A percentile compares a stretch with the other conserved stretches of the same genome.
phyloP scores from a whole-genome alignment of 2,113 vertebrate genomes.

The Vulpes ferrilata region DNA sequence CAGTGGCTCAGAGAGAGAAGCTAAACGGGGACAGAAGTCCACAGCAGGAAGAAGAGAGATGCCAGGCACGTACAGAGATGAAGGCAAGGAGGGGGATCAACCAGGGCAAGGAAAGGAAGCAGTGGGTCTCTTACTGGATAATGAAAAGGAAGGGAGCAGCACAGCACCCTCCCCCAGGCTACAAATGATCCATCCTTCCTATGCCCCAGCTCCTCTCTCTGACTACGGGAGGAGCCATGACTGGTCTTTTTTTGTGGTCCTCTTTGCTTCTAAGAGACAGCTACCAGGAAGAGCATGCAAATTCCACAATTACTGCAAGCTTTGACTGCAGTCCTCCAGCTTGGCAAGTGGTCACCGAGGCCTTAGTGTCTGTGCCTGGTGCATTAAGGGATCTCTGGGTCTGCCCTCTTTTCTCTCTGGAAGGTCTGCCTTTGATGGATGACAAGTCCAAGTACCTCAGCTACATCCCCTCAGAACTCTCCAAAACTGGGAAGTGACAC shows the following conservation, averaged over 20 bases:
- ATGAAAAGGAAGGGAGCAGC: rapidly evolving
- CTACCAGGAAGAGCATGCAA: neutral
- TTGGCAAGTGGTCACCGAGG: neutral
- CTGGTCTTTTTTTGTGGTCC: neutral
- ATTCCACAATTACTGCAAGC: rapidly evolving
- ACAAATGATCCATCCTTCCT: neutral
- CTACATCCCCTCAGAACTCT: neutral
- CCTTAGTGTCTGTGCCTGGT: neutral
- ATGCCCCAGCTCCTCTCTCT: rapidly evolving
- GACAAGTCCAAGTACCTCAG: neutral
- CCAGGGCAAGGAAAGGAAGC: neutral
- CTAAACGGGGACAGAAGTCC: neutral
- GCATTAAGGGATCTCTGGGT: neutral
- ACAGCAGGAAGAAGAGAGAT: neutral
- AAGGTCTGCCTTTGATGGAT: neutral
- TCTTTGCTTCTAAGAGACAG: neutral
- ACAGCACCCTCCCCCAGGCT: rapidly evolving
- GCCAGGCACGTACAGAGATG: neutral
- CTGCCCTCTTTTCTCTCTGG: neutral
- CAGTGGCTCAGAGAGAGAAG: neutral
- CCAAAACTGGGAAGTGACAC: neutral
- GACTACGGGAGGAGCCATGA: neutral
- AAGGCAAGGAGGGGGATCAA: neutral
- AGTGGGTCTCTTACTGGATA: rapidly evolving
- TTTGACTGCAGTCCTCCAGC: neutral